Percentiles rank a stretch among this genome's conserved stretches.
Conservation (phyloP, 1,140 invertebrate genomes). For the Tetragonula clypearis region DNA sequence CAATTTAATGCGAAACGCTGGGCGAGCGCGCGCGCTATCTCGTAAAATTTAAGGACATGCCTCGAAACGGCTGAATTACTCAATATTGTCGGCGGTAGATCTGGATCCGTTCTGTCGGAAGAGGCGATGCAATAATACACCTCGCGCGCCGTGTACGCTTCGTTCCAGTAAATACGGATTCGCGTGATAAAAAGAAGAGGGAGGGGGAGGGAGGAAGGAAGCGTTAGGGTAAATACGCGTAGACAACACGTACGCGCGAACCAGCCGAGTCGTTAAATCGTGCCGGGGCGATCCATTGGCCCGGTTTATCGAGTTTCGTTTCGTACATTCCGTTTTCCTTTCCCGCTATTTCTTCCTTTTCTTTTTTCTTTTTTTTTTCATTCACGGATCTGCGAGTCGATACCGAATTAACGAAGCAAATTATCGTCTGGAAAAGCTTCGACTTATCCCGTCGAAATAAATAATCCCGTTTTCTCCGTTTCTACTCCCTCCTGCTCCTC, state of each 20-base stretch:
- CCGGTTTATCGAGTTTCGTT: slow-evolving; percentile 50
- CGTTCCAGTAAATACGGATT: slow-evolving; percentile 52
- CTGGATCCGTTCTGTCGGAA: slow-evolving; percentile 23
- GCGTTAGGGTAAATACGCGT: slow-evolving; percentile 17
- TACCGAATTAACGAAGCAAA: slow-evolving; percentile 53
- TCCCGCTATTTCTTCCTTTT: background rate
- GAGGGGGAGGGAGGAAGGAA: background rate
- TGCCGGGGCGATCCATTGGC: slow-evolving; percentile 61
- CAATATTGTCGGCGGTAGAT: slow-evolving; percentile 39
- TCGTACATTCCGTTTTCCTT: background rate
- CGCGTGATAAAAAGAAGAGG: slow-evolving; percentile 57
- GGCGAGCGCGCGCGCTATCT: slow-evolving; percentile 8
- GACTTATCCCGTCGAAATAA: background rate
- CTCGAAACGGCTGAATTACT: slow-evolving; percentile 59
- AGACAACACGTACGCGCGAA: slow-evolving; percentile 47
- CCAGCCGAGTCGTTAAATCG: slow-evolving; percentile 63
- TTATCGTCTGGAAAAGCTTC: slow-evolving; percentile 35
- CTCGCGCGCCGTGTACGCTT: background rate
- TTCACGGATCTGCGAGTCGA: slow-evolving; percentile 14
- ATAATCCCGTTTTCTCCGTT: background rate
- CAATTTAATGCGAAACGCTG: slow-evolving; percentile 39
- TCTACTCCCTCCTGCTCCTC: background rate
- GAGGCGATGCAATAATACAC: slow-evolving; percentile 48
- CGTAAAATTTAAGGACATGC: slow-evolving; percentile 56
- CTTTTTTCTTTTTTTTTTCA: slow-evolving; percentile 14